These are phyloP conservation scores for Melanotaenia maccullochi DNA, from an alignment of 2,797 vertebrate genomes.

Conservation along the genomic window DNA sequence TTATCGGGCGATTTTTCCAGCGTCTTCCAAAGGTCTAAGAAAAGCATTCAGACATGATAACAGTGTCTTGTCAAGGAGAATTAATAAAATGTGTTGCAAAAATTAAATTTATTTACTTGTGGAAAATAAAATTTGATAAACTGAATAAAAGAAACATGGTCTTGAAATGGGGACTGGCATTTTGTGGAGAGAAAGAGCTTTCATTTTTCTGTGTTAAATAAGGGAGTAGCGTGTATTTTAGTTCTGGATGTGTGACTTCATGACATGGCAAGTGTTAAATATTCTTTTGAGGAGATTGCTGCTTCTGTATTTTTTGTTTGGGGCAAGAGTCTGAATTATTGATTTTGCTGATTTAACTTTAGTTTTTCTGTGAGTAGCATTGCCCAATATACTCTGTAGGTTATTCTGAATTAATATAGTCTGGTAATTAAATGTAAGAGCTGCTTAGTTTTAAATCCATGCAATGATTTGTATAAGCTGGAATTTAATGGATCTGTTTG, in stretches of 20 bases:
- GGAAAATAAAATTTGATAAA: not conserved
- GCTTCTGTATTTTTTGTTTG: not conserved
- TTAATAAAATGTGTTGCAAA: not conserved
- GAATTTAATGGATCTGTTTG: constrained; percentile 22
- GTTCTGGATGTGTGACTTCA: not conserved
- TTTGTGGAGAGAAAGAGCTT: not conserved
- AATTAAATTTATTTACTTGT: not conserved
- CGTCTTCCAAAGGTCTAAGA: not conserved
- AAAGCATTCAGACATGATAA: not conserved
- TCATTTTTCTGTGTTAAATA: not conserved
- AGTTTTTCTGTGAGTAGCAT: not conserved
- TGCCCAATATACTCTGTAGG: not conserved
- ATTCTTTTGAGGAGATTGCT: not conserved
- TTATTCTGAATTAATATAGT: not conserved
- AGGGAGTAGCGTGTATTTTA: not conserved
- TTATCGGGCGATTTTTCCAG: not conserved
- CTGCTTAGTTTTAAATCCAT: constrained; percentile 12
- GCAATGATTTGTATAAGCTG: constrained; percentile 5
- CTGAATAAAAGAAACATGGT: not conserved
- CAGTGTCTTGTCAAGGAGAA: not conserved
- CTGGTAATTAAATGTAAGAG: not conserved
- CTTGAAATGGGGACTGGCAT: not conserved
- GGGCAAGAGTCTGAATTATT: not conserved
- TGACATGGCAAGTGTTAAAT: not conserved
- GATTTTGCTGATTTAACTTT: not conserved